phyloP scores from a whole-genome alignment of 1,140 invertebrate species.

The Lordiphosa mommai region DNA sequence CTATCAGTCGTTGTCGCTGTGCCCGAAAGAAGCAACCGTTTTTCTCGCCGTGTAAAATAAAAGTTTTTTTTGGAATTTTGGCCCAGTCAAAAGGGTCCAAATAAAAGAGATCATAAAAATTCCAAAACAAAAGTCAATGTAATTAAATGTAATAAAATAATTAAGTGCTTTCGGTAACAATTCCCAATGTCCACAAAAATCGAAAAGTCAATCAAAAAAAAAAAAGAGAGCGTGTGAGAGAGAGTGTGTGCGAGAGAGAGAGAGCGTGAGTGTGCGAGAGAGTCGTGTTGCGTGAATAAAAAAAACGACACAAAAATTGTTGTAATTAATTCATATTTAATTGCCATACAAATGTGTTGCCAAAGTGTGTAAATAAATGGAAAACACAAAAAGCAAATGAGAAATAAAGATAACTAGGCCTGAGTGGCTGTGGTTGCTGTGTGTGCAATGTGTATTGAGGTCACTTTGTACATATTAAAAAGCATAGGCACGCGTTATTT shows the following conservation, averaged over 20 bases:
- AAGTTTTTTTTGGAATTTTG: no score
- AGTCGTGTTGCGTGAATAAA: slow-evolving; percentile 64
- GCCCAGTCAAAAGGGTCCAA: no score
- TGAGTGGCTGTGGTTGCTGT: slow-evolving; percentile 10
- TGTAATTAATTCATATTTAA: slow-evolving; percentile 72
- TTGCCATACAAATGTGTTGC: slow-evolving; percentile 24
- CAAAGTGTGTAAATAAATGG: slow-evolving; percentile 38
- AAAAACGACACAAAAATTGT: slow-evolving; percentile 59
- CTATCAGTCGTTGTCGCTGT: no score
- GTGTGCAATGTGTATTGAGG: slow-evolving; percentile 52
- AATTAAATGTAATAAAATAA: no score
- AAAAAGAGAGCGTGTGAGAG: slow-evolving; percentile 3
- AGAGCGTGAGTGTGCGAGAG: slow-evolving; percentile 9
- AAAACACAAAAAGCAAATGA: slow-evolving; percentile 39
- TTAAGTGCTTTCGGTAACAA: no score
- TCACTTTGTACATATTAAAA: slow-evolving; percentile 49
- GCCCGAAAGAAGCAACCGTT: no score
- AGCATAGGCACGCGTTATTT: slow-evolving; percentile 44
- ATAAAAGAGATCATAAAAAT: no score
- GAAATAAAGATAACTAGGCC: slow-evolving; percentile 4
- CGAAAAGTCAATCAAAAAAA: background rate
- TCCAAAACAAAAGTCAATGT: no score
- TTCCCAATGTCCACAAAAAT: no score
- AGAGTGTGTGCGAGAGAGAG: background rate
- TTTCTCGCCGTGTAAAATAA: no score